Evolutionary conservation across 2,797 vertebrate species (phyloP).

Genomic region (Synanceia verrucosa): DNA sequence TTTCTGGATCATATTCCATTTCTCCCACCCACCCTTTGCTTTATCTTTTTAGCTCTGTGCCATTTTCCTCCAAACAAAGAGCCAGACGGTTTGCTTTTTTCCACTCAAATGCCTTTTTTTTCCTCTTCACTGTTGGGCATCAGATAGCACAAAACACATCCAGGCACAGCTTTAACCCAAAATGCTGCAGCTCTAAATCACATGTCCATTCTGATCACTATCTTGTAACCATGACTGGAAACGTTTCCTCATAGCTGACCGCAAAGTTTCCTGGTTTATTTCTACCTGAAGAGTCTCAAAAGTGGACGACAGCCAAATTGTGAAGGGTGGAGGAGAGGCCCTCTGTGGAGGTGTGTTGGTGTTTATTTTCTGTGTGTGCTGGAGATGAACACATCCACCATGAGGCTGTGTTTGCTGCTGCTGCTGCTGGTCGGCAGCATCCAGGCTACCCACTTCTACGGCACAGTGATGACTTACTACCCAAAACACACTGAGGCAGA

Average conservation of each 20-base stretch:
- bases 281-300: fast-evolving
- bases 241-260: background rate
- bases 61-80: too few relatives aligned
- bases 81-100: too few relatives aligned
- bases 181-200: too few relatives aligned
- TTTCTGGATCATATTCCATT: too few relatives aligned
- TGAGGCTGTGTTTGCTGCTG: constrained; percentile 13
- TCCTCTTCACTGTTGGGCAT: too few relatives aligned
- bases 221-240: too few relatives aligned
- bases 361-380: background rate
- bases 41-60: too few relatives aligned
- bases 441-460: constrained; percentile 32
- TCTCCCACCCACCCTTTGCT: too few relatives aligned
- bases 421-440: constrained; percentile 26
- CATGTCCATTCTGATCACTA: too few relatives aligned
- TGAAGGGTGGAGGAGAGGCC: background rate
- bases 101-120: too few relatives aligned
- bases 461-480: constrained; percentile 51
- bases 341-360: background rate
- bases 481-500: background rate
- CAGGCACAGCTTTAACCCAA: too few relatives aligned
- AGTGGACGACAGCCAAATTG: background rate
- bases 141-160: too few relatives aligned
- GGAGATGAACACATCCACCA: background rate
- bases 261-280: background rate